Conservation (phyloP, 2,797 vertebrate genomes). For the Ptychobarbus kaznakovi region DNA sequence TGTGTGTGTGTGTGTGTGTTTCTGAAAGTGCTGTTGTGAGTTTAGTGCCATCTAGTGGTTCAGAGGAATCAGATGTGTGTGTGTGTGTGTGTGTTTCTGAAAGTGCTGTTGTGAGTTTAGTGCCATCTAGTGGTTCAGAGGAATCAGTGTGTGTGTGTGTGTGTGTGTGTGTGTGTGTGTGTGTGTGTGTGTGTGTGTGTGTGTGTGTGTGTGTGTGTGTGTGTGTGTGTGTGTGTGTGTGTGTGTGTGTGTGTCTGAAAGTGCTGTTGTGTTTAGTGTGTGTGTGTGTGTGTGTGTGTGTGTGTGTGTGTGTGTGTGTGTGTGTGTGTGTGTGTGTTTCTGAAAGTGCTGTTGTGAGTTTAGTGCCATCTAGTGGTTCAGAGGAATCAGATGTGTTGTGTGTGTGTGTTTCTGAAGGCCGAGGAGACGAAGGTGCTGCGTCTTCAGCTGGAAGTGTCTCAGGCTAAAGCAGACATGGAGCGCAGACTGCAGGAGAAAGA, state of each 20-base stretch:
- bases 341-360: background rate
- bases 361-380: background rate
- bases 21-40: no score
- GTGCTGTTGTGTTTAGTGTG: no score
- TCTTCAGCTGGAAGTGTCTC: constrained; percentile 82
- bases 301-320: no score
- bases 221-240: no score
- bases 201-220: no score
- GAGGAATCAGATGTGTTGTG: background rate
- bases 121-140: background rate
- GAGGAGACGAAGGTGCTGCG: constrained; percentile 85
- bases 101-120: background rate
- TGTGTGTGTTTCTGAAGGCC: constrained; percentile 63
- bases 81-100: background rate
- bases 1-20: no score
- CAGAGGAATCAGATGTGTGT: no score
- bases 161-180: no score
- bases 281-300: no score
- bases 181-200: no score
- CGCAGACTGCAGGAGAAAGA: constrained; percentile 84
- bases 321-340: background rate
- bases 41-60: no score
- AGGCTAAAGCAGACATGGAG: constrained; percentile 80
- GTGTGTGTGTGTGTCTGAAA: no score
- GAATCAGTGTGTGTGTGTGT: background rate